Percentiles rank a stretch among this genome's conserved stretches.
Conservation (phyloP, 2,888 invertebrate species). For the Automeris io region DNA sequence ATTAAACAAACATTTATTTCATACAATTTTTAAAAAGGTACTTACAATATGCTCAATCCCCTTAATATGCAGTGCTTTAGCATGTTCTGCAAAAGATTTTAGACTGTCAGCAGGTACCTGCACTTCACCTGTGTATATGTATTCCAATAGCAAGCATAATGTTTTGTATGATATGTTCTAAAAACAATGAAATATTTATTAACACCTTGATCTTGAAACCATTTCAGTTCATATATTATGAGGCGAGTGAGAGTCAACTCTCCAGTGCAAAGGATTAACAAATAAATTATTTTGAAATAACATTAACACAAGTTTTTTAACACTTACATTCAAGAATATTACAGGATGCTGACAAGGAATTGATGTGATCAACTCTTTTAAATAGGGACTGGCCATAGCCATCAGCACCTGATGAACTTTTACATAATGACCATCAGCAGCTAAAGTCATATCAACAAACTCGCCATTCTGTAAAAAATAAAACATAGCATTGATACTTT, state of each 20-base stretch:
- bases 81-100: conserved; percentile 42
- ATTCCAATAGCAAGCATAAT: conserved; percentile 46
- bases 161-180: conserved; percentile 52
- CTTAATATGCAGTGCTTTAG: conserved; percentile 47
- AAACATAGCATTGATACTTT: neutral
- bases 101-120: conserved; percentile 43
- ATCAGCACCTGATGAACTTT: conserved; percentile 62
- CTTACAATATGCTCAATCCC: conserved; percentile 54
- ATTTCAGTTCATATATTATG: too few species aligned
- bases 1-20: too few species aligned
- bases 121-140: conserved; percentile 59
- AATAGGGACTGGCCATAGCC: conserved; percentile 63
- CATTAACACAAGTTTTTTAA: neutral
- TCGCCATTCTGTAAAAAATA: conserved; percentile 56
- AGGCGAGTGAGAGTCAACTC: too few species aligned
- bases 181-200: conserved; percentile 16
- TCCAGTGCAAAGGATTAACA: too few species aligned
- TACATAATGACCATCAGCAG: conserved; percentile 64
- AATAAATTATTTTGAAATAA: too few species aligned
- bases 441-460: conserved; percentile 68
- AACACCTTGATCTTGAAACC: too few species aligned
- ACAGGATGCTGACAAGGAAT: conserved; percentile 67
- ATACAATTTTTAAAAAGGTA: too few species aligned
- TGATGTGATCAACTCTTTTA: conserved; percentile 61
- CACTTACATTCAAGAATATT: conserved; percentile 65